Percentiles rank a stretch among this genome's conserved stretches.
Evolutionary conservation across 2,888 invertebrate genomes (phyloP).

Genomic region (Pandemis heparana): DNA sequence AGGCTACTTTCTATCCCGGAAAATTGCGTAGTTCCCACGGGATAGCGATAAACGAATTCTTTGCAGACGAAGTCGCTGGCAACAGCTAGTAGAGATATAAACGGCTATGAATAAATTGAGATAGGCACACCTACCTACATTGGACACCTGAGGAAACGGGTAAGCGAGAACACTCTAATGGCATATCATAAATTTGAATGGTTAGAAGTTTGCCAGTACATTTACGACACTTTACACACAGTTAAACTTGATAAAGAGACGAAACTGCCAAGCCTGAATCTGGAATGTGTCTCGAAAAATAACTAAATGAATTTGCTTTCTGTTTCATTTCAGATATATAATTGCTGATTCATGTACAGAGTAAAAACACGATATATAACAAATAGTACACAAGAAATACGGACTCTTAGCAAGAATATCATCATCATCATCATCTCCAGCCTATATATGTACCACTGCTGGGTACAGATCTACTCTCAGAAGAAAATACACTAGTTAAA

Average conservation of each 20-base stretch:
- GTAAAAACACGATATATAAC: neutral
- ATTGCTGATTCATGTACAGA: neutral
- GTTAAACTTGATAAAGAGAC: slow-evolving; percentile 55
- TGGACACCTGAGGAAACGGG: slow-evolving; percentile 39
- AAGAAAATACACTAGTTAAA: too few species aligned
- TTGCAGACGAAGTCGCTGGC: too few species aligned
- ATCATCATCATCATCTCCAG: too few species aligned
- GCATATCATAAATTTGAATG: slow-evolving; percentile 45
- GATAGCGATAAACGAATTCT: too few species aligned
- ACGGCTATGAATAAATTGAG: slow-evolving; percentile 38
- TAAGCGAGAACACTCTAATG: slow-evolving; percentile 44
- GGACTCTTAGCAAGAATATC: too few species aligned
- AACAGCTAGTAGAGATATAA: slow-evolving; percentile 22
- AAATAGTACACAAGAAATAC: too few species aligned
- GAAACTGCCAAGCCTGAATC: slow-evolving; percentile 41
- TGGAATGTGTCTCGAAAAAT: slow-evolving; percentile 38
- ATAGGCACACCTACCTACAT: slow-evolving; percentile 27
- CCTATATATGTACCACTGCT: too few species aligned
- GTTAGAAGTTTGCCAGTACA: slow-evolving; percentile 50
- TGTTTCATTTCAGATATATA: neutral
- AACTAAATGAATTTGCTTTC: slow-evolving; percentile 2
- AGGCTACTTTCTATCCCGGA: too few species aligned
- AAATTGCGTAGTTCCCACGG: too few species aligned
- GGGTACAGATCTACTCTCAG: too few species aligned
- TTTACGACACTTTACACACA: slow-evolving; percentile 55